These are phyloP conservation scores for Sapajus apella DNA, from an alignment of 2,113 vertebrate genomes.

Conservation along the genomic window DNA sequence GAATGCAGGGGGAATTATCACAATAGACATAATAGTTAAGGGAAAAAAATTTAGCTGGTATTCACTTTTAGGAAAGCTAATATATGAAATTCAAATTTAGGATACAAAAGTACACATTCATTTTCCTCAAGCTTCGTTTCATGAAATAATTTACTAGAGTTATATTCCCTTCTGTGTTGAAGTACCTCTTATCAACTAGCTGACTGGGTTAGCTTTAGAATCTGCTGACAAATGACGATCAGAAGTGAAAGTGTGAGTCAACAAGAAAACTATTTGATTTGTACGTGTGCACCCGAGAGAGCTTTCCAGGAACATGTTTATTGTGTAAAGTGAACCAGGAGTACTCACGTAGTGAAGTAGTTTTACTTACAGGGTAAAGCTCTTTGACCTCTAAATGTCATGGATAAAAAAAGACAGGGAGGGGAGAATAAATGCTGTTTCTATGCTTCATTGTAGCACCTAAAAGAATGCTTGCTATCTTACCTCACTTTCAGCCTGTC, in stretches of 20 bases:
- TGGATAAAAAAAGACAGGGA: not conserved
- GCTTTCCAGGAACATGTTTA: not conserved
- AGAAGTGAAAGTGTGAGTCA: conserved; percentile 1
- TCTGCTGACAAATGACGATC: conserved; percentile 36
- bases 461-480: not conserved
- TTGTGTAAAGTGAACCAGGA: not conserved
- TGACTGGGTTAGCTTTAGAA: conserved; percentile 34
- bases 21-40: not conserved
- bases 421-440: not conserved
- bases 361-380: conserved; percentile 2
- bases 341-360: not conserved
- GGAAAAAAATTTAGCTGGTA: not conserved
- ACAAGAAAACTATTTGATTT: conserved; percentile 24
- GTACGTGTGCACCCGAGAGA: not conserved
- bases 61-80: conserved; percentile 21
- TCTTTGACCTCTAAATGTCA: not conserved
- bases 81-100: not conserved
- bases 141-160: not conserved
- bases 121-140: not conserved
- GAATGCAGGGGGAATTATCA: not conserved
- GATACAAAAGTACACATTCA: not conserved
- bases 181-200: not conserved
- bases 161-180: not conserved
- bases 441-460: not conserved
- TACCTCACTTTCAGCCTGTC: not conserved